Base-by-base conservation (phyloP, 1,140 invertebrate genomes). In the Trachymyrmex cornetzi region DNA sequence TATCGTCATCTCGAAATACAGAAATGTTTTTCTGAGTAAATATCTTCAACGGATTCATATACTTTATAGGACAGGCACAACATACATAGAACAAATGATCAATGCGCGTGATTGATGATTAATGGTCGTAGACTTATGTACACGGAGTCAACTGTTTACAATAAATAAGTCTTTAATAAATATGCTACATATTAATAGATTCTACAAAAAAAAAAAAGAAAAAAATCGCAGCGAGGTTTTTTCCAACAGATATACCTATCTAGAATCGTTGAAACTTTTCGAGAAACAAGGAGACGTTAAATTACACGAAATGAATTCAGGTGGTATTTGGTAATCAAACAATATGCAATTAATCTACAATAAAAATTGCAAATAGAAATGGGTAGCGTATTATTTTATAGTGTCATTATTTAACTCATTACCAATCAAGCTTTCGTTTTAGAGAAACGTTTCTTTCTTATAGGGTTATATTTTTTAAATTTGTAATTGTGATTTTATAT, bases 91-190 rank as follows among this genome's bases (percentile, higher is more conserved):
- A 88, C 88, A 85, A 74, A 89, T 79, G 85, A 89, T 90, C 77
- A 66, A 91, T 72, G 87, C 88, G 88, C 86, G 84, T 90, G 89
- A 92, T 89, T 81, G 81, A 88, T 88, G 88, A 87, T 44, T 89
- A 84, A 87, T 89, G 77, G 87, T 91, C 82, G 87, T 90, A 90
- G 82, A 88, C 59, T 85, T 91, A 93, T 91, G 88, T 91, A 92
- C 87, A 92, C 80, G 84, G 91, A 90, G 88, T 92, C 86, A 87
- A 71, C 75, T 91, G 86, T 91, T 91, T 92, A 92, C 88, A 92
- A 90, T 92, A 93, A 93, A 93, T 93, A 93, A 91, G 89, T 93
- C 88, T 91, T 93, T 90, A 93, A 93, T 93, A 93, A 93, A 93
- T 93, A 93, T 86, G 84, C 88, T 91, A 93, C 66, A 50, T 69